Percentiles rank a stretch among this genome's conserved stretches.
These are phyloP conservation scores for Poeciliopsis turneri DNA, from an alignment of 2,797 vertebrate species.

Conservation along the genomic window DNA sequence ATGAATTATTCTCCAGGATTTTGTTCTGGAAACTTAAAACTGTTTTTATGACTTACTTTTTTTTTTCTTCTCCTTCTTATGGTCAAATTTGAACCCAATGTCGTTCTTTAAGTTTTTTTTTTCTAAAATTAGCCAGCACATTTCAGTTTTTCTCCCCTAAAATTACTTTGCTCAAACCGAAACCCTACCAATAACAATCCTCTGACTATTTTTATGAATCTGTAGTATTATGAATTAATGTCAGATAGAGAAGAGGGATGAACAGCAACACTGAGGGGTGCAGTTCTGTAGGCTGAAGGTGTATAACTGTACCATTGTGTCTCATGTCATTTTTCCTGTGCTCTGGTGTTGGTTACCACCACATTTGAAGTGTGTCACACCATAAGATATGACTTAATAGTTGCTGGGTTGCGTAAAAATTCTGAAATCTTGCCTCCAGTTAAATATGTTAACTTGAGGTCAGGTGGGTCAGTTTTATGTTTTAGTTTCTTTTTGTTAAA, in stretches of 20 bases:
- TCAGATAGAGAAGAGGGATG: neutral
- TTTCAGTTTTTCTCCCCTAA: neutral
- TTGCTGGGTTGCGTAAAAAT: neutral
- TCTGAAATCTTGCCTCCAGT: neutral
- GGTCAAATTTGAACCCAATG: neutral
- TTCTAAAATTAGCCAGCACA: neutral
- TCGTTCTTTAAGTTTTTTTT: neutral
- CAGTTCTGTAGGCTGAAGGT: neutral
- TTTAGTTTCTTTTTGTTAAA: neutral
- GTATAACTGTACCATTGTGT: slow-evolving; percentile 9
- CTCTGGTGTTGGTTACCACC: neutral
- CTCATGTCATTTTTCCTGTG: neutral
- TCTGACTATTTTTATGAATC: neutral
- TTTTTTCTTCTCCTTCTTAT: neutral
- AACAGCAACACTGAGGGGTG: slow-evolving; percentile 13
- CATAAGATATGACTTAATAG: neutral
- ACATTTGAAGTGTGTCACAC: neutral
- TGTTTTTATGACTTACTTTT: neutral
- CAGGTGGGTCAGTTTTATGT: neutral
- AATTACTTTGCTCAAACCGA: neutral
- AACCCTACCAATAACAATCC: neutral
- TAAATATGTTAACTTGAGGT: neutral
- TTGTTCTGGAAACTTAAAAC: neutral
- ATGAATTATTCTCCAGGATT: neutral
- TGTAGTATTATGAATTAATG: neutral